phyloP scores from a whole-genome alignment of 2,113 vertebrate species.

The Trochalopteron elliotii region DNA sequence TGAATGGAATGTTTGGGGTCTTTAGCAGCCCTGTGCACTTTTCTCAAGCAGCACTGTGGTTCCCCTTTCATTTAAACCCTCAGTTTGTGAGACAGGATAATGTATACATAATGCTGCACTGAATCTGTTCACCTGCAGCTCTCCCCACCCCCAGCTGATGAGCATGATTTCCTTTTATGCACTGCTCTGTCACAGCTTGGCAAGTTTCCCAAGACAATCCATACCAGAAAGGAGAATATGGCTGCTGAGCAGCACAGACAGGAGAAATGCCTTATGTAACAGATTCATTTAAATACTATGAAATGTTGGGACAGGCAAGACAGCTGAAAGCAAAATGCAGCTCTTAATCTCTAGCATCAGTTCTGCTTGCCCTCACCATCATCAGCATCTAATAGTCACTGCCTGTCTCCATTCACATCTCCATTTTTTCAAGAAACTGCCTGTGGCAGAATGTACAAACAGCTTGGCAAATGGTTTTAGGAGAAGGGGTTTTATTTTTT shows the following conservation, averaged over 20 bases:
- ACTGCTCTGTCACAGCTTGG: conserved; percentile 56
- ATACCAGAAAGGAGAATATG: conserved; percentile 47
- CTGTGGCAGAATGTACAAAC: conserved; percentile 42
- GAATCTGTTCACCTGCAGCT: conserved; percentile 43
- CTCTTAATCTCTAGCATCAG: conserved; percentile 24
- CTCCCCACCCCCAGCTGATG: conserved; percentile 28
- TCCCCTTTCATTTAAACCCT: not conserved
- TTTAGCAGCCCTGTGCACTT: not conserved
- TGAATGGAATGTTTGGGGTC: not conserved
- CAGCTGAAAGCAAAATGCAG: conserved; percentile 33
- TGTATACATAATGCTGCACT: not conserved
- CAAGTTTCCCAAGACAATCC: conserved; percentile 54
- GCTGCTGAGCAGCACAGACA: not conserved
- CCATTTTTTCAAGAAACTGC: conserved; percentile 45
- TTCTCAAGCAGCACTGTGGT: not conserved
- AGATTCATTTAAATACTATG: conserved; percentile 21
- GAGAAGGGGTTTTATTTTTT: not conserved
- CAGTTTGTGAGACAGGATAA: not conserved
- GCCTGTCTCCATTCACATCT: conserved; percentile 28
- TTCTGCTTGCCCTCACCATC: conserved; percentile 25
- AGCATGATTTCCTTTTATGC: conserved; percentile 50
- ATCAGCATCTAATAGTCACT: conserved; percentile 10
- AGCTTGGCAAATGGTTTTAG: conserved; percentile 15
- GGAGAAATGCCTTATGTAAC: conserved; percentile 18
- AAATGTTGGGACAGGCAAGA: conserved; percentile 13